Evolutionary conservation across 2,888 invertebrate species (phyloP).

Genomic region (Melangyna quadrimaculata): DNA sequence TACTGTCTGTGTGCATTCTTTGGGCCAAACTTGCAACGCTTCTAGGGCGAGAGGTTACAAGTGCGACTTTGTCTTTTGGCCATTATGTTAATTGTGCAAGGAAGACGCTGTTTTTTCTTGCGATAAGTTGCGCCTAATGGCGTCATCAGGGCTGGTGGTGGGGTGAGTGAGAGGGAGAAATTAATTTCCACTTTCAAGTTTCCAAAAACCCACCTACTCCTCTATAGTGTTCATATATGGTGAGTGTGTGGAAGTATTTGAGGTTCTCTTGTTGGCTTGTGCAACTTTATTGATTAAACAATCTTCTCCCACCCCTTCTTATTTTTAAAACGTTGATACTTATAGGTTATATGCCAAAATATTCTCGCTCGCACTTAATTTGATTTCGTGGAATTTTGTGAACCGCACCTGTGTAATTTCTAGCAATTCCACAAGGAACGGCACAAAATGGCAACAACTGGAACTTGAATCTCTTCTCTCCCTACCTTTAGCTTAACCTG

Average conservation of each 20-base stretch:
- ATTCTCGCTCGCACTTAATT: slow-evolving; percentile 66
- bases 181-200: slow-evolving; percentile 36
- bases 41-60: slow-evolving; percentile 18
- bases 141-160: neutral
- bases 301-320: neutral
- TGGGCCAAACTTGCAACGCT: neutral
- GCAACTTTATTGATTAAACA: slow-evolving; percentile 67
- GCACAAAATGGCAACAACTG: slow-evolving; percentile 58
- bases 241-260: neutral
- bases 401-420: slow-evolving; percentile 65
- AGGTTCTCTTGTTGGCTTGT: neutral
- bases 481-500: too few relatives aligned
- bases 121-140: slow-evolving; percentile 46
- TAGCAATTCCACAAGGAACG: slow-evolving; percentile 62
- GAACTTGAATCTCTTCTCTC: slow-evolving; percentile 13
- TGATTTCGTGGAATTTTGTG: slow-evolving; percentile 58
- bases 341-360: slow-evolving; percentile 34
- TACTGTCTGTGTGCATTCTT: slow-evolving; percentile 20
- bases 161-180: neutral
- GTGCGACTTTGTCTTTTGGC: slow-evolving; percentile 59
- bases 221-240: neutral
- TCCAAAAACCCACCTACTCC: slow-evolving; percentile 17
- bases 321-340: neutral
- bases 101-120: neutral
- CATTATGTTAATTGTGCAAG: slow-evolving; percentile 63